Conservation (phyloP, 2,113 vertebrate genomes). For the Melanerpes formicivorus region DNA sequence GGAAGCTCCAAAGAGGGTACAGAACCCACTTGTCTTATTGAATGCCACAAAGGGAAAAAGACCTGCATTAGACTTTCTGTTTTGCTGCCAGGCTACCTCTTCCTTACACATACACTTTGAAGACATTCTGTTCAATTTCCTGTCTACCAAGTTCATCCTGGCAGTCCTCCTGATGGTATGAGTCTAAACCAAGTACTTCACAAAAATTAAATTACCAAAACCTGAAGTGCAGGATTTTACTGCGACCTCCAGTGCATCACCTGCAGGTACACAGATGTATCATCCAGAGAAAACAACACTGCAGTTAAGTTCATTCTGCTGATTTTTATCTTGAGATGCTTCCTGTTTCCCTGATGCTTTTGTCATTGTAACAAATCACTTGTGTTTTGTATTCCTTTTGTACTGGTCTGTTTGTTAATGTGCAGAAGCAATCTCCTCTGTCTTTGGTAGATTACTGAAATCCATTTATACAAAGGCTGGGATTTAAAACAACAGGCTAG, state of each 20-base stretch:
- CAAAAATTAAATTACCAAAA: background rate
- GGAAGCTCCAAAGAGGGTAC: background rate
- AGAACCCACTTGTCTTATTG: rapidly evolving
- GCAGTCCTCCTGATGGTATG: background rate
- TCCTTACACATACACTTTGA: background rate
- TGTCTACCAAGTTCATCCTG: background rate
- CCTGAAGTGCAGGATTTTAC: background rate
- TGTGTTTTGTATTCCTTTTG: background rate
- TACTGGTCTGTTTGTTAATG: background rate
- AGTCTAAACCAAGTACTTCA: background rate
- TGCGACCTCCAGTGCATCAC: background rate
- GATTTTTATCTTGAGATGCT: background rate
- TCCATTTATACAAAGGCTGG: slow-evolving; percentile 53
- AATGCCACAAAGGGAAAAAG: background rate
- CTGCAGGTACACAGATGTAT: background rate
- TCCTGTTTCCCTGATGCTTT: background rate
- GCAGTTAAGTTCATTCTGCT: background rate
- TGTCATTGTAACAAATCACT: background rate
- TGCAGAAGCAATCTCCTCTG: background rate
- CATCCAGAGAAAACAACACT: background rate
- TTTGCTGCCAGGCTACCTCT: background rate
- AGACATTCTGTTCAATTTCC: background rate
- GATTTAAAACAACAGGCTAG: slow-evolving; percentile 56
- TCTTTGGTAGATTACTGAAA: slow-evolving; percentile 50
- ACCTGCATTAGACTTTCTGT: background rate